phyloP scores from a whole-genome alignment of 2,113 vertebrate genomes.

The Esox niger region DNA sequence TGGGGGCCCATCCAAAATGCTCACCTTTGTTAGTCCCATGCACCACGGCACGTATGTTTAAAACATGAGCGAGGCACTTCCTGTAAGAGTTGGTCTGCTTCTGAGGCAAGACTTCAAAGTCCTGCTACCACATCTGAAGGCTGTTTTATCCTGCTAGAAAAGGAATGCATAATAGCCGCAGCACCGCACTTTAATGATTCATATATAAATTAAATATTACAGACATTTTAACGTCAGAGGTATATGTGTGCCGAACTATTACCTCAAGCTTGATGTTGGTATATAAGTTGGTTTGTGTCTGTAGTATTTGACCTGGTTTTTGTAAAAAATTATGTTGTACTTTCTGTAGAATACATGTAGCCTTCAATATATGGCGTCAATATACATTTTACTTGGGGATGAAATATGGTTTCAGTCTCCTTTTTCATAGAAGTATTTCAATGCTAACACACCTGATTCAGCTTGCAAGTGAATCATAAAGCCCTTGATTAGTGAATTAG shows the following conservation, averaged over 20 bases:
- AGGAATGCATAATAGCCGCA: conserved; percentile 78
- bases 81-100: conserved; percentile 77
- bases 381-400: too few species aligned
- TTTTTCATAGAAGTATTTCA: too few species aligned
- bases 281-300: not conserved
- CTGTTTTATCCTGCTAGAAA: conserved; percentile 84
- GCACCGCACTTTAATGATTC: conserved; percentile 81
- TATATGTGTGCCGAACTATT: conserved; percentile 48
- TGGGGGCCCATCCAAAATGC: conserved; percentile 54
- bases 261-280: conserved; percentile 61
- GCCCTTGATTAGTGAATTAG: too few species aligned
- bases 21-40: conserved; percentile 75
- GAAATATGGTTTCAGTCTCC: too few species aligned
- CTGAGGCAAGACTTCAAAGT: conserved; percentile 82
- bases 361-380: too few species aligned
- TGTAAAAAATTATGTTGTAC: not conserved
- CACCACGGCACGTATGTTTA: conserved; percentile 69
- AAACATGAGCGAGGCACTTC: conserved; percentile 76
- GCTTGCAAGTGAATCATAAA: too few species aligned
- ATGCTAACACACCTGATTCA: too few species aligned
- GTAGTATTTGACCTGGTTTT: not conserved
- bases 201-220: conserved; percentile 80
- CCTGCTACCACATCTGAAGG: conserved; percentile 76
- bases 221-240: conserved; percentile 69
- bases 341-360: not conserved